Base-by-base conservation (phyloP, 2,888 invertebrate species). In the Lutraria lutraria region DNA sequence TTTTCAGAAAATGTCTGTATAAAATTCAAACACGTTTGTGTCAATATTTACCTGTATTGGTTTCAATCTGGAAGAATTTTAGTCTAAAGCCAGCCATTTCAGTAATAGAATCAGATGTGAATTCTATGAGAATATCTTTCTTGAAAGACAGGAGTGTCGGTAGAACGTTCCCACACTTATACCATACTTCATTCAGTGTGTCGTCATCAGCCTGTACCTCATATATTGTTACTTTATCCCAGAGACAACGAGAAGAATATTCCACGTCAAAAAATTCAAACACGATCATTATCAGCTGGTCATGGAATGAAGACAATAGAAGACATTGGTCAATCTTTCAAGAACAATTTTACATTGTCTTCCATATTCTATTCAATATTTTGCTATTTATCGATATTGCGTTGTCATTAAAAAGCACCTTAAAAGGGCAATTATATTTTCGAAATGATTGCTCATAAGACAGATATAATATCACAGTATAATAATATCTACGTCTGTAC, bases 41-140 rank as follows among this genome's bases (percentile, higher is more conserved):
- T 15, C 1, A 29, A 60, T 13, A 60, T 43, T 31, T 85, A 89
- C 89, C 89, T 43, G 82, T 43, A 6, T 79, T 34, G 6, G 68
- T 31, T 29, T 88, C 63, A 29, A 63, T 83, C 60, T 86, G 89
- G 19, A 80, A 60, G 79, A 91, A 93, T n/a, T 82, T 54, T 12
- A 93, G 83, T 72, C 87, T 87, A 56, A 94, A 94, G 13, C 94
- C 94, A 10, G 79, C 52, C 31, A 85, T 87, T 21, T 89, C 79
- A 0, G 79, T 72, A 15, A 91, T 79, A 0, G 90, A 89, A 68
- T 94, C 93, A 12, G 93, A 92, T 4, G n/a, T 85, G 76, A 94
- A 93, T 29, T 89, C 85, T 63, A 94, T 54, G 16, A 91, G 86
- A 25, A 94, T 54, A 6, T 85, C 81, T 29, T 85, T 83, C 1